Evolutionary conservation across 92 coral and sea anemone genomes (phyloP).

Genomic region (Epizoanthus rinbou): DNA sequence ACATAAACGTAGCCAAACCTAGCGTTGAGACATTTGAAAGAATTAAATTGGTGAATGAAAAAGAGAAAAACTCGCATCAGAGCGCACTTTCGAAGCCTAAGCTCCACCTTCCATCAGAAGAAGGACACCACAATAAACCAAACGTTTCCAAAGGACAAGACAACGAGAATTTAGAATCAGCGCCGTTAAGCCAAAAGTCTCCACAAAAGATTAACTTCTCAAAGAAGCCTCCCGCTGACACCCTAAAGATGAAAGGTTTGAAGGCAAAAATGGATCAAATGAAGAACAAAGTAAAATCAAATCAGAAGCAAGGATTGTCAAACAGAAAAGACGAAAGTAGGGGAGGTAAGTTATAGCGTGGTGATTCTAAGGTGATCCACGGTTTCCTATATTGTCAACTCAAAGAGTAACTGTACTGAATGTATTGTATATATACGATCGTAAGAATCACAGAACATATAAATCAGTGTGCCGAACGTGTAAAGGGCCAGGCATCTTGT

Average conservation of each 20-base stretch:
- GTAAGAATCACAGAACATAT: too few species aligned
- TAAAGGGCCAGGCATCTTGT: too few species aligned
- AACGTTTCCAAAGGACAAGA: constrained; percentile 8
- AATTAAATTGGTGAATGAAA: constrained; percentile 3
- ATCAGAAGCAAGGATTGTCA: not conserved
- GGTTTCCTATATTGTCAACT: not conserved
- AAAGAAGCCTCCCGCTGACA: not conserved
- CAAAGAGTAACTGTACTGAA: too few species aligned
- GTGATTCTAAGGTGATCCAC: not conserved
- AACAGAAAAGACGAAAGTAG: not conserved
- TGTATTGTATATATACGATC: too few species aligned
- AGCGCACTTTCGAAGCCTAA: not conserved
- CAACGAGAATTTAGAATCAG: constrained; percentile 34
- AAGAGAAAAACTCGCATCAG: not conserved
- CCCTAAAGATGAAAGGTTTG: constrained; percentile 4
- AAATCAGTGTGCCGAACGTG: too few species aligned
- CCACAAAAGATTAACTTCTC: not conserved
- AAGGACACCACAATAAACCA: not conserved
- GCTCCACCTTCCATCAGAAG: constrained; percentile 1
- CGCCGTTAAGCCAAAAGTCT: not conserved
- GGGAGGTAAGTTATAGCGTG: not conserved
- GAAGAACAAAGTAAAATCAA: not conserved
- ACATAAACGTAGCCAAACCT: constrained; percentile 28
- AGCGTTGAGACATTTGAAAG: constrained; percentile 37
- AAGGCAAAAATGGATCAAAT: constrained; percentile 26